These are phyloP conservation scores for Drosophila borealis DNA, from an alignment of 2,888 invertebrate species.

Conservation along the genomic window DNA sequence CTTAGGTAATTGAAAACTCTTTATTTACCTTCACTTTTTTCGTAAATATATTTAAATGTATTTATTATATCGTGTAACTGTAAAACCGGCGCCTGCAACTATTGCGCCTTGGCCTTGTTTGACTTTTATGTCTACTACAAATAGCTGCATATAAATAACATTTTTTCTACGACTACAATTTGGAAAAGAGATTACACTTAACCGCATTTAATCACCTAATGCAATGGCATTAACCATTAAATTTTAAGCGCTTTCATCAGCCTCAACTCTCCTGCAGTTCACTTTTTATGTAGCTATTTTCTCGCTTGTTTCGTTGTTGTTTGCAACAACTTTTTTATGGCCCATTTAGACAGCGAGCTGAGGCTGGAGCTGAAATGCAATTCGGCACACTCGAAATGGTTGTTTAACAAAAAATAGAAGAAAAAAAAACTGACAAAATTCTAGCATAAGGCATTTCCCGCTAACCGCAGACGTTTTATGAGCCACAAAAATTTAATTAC, in stretches of 20 bases:
- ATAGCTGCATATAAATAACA: background rate
- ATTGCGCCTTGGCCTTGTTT: no score
- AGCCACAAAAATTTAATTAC: conserved; percentile 59
- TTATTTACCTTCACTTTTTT: background rate
- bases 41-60: background rate
- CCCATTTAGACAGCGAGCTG: conserved; percentile 19
- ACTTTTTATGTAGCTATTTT: conserved; percentile 37
- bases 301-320: conserved; percentile 1
- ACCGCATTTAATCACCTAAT: conserved; percentile 44
- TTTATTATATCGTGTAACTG: background rate
- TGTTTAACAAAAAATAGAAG: conserved; percentile 8
- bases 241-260: conserved; percentile 32
- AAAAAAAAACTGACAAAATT: conserved; percentile 8
- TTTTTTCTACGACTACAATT: background rate
- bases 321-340: conserved; percentile 29
- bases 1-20: background rate
- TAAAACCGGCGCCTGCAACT: background rate
- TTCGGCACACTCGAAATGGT: conserved; percentile 16
- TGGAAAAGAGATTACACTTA: conserved; percentile 2
- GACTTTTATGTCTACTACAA: background rate
- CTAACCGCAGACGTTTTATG: conserved; percentile 56
- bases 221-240: conserved; percentile 40
- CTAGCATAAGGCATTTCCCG: conserved; percentile 33
- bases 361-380: conserved; percentile 17
- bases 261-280: conserved; percentile 1